These are phyloP conservation scores for Cheilosia scutellata DNA, from an alignment of 2,888 invertebrate species.

Conservation along the genomic window DNA sequence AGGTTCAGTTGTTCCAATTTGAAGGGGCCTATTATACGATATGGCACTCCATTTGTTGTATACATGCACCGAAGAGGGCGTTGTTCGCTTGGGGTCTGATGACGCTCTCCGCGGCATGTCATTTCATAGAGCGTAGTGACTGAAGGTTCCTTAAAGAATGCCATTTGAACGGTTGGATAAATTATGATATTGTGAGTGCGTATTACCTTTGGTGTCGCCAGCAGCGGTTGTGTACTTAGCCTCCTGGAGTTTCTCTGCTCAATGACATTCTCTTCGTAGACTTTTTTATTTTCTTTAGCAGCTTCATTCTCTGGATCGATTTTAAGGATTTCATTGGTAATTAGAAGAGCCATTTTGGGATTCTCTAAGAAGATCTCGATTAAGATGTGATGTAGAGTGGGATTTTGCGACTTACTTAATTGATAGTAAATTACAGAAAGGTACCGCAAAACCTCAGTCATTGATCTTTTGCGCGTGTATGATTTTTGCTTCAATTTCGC, in stretches of 20 bases:
- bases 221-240: conserved; percentile 10
- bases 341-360: conserved; percentile 17
- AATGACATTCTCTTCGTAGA: conserved; percentile 14
- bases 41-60: conserved; percentile 77
- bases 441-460: conserved; percentile 5
- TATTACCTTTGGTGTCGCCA: neutral
- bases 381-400: neutral
- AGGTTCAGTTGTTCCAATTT: conserved; percentile 76
- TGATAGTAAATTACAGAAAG: conserved; percentile 16
- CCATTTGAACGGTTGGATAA: neutral
- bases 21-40: conserved; percentile 75
- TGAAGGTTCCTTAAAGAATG: neutral
- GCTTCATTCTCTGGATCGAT: conserved; percentile 70
- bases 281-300: conserved; percentile 11
- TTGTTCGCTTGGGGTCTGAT: conserved; percentile 82
- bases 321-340: conserved; percentile 72
- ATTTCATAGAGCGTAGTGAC: conserved; percentile 61
- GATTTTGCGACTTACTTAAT: neutral
- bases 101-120: conserved; percentile 85
- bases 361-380: conserved; percentile 8
- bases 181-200: neutral
- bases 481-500: neutral
- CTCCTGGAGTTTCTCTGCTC: conserved; percentile 7
- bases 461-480: neutral
- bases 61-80: conserved; percentile 80